Evolutionary conservation across 2,888 invertebrate species (phyloP), one percentile per base, ranked within the genome.

Genomic region (Agonum fuliginosum): DNA sequence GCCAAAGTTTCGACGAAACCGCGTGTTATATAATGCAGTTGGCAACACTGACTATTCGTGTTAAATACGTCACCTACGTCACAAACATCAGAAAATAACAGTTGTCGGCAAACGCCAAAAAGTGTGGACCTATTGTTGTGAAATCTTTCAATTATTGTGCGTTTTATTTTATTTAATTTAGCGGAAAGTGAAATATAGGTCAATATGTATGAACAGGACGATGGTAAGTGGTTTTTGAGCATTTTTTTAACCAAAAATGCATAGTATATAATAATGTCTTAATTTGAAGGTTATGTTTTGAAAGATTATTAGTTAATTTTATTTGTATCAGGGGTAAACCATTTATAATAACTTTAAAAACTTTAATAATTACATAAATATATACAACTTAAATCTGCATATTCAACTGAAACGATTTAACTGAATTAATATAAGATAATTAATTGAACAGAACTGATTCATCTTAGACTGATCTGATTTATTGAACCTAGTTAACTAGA

Each of bases 181-280:
- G 46, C 17, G 46, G 5, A 4, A 17, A 30, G 14, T 27, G 3
- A 14, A 2, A 54, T 22, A 30, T 30, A 58, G 1, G 22, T 22
- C 6, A 58, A 27, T 4, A 75, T 75, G 75, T 75, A 75, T 67
- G 75, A 75, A 65, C 75, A 22, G 12, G 75, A 75, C 48, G 75
- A 75, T 6, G 75, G 75, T 75, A 67, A 43, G 75, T 67, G n/a
- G n/a, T n/a, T n/a, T n/a, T n/a, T n/a, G n/a, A n/a, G n/a, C 20
- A 17, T 34, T 34, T 34, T 17, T 41, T 17, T 22, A 17, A 41
- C 6, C 19, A 8, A 37, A 6, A n/a, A 10, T 65, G n/a, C 12
- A 37, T 67, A 67, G 67, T 22, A 17, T 41, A 37, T 41, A 19
- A 12, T 41, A 3, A 19, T 3, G 8, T 37, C 19, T 24, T 46